Base-by-base conservation (phyloP, 2,797 vertebrate genomes). In the Rhynchotus rufescens region DNA sequence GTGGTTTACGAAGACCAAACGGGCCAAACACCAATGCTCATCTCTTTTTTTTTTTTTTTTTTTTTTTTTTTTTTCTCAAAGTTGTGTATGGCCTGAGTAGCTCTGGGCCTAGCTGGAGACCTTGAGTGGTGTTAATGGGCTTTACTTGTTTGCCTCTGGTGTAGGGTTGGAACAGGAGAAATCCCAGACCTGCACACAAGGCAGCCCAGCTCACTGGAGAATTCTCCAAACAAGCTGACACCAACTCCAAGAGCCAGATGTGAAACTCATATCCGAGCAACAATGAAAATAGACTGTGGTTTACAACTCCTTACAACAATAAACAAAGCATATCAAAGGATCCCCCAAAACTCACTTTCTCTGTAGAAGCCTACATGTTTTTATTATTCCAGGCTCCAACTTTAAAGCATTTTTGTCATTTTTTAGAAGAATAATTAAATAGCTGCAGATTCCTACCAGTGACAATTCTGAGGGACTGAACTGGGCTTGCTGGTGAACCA, bases 341-440 rank as follows among this genome's bases (percentile, higher is more conserved):
- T 83, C 28, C 32, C 52, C 65, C 68, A 32, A 94, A 93, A 93
- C 40, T 93, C 36, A 91, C 65, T 94, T 95, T 86, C 85, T 83
- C 86, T 93, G 57, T 74, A 82, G 92, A 90, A 95, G 94, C 60
- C 57, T 96, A 66, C 52, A 91, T 79, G 79, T 67, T 78, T 95
- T 94, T 96, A 88, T 95, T 97, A 93, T 96, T 96, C 36, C 52
- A 73, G 54, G 77, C 30, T 94, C 42, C 95, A 86, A 71, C 91
- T 94, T 96, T 89, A 96, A 97, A 96, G 68, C 61, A 91, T 94
- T 97, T 95, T 96, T 96, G 61, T 89, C 21, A 90, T 90, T 96
- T 97, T 80, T 84, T 71, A 85, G 45, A 62, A 34, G 71, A 82
- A 84, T 66, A 83, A 76, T 73, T 87, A 94, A 95, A 89, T 76